Evolutionary conservation across 1,140 invertebrate species (phyloP).

Genomic region (Drosophila ananassae): DNA sequence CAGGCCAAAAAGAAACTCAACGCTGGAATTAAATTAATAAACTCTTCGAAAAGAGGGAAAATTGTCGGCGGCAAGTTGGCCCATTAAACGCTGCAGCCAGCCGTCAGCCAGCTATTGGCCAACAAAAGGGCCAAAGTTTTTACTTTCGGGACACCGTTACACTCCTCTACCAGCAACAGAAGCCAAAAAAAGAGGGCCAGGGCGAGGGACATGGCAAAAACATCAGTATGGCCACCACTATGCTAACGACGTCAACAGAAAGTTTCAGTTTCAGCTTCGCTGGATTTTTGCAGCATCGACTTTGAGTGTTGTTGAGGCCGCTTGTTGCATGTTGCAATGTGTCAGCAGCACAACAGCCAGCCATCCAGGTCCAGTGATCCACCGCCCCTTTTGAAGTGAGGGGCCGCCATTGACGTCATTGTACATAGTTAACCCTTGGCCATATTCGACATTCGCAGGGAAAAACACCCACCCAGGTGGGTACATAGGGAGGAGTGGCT

Average conservation of each 20-base stretch:
- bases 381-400: neutral
- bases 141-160: constrained; percentile 19
- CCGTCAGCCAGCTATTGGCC: constrained; percentile 29
- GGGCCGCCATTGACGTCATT: constrained; percentile 67
- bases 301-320: constrained; percentile 40
- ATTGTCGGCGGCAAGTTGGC: constrained; percentile 30
- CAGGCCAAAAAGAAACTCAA: neutral
- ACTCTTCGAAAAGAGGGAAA: constrained; percentile 23
- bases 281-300: constrained; percentile 66
- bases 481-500: neutral
- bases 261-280: constrained; percentile 67
- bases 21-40: constrained; percentile 38
- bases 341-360: constrained; percentile 46
- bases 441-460: constrained; percentile 5
- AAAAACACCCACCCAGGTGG: neutral
- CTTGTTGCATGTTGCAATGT: constrained; percentile 76
- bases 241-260: constrained; percentile 55
- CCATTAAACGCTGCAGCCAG: constrained; percentile 40
- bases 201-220: constrained; percentile 5
- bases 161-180: constrained; percentile 8
- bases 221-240: constrained; percentile 26
- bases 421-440: constrained; percentile 56
- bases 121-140: constrained; percentile 32
- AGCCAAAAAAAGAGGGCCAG: neutral
- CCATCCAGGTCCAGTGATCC: neutral